These are phyloP conservation scores for Hydractinia symbiolongicarpus DNA, from an alignment of 30 jellyfish, hydroid and myxozoan genomes.

Conservation along the genomic window DNA sequence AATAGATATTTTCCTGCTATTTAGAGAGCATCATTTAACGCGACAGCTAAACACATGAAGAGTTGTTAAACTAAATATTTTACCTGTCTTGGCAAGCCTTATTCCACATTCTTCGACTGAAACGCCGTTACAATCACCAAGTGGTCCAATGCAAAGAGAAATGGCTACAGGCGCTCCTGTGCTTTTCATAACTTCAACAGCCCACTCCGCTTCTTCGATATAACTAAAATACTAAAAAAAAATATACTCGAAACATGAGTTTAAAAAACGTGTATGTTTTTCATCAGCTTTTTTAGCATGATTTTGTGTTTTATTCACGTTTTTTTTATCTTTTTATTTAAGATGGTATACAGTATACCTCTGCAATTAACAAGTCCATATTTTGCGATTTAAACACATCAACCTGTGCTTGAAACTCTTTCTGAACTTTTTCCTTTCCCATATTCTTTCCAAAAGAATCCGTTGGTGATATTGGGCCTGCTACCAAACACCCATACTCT, in stretches of 20 bases:
- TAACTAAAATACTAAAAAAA: conserved; percentile 40
- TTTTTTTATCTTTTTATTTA: too few species aligned
- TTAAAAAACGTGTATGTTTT: too few species aligned
- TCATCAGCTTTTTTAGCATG: too few species aligned
- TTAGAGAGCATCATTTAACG: too few species aligned
- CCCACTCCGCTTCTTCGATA: conserved; percentile 66
- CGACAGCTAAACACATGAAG: too few species aligned
- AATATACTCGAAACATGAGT: neutral
- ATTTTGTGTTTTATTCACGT: too few species aligned
- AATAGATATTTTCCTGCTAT: too few species aligned
- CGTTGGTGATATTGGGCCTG: conserved; percentile 46
- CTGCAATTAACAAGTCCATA: conserved; percentile 51
- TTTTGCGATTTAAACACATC: conserved; percentile 30
- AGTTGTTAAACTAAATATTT: too few species aligned
- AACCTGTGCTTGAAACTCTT: conserved; percentile 25
- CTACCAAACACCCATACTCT: conserved; percentile 25
- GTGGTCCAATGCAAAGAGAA: conserved; percentile 49
- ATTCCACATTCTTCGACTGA: conserved; percentile 61
- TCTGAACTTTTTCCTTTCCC: conserved; percentile 17
- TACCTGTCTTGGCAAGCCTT: conserved; percentile 65
- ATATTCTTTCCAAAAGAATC: neutral
- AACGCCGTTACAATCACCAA: conserved; percentile 39
- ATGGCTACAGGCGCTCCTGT: conserved; percentile 46
- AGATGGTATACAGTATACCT: neutral
- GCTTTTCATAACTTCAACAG: conserved; percentile 42